These are phyloP conservation scores for Dolichotis patagonum DNA, from an alignment of 2,113 vertebrate genomes.

Conservation along the genomic window DNA sequence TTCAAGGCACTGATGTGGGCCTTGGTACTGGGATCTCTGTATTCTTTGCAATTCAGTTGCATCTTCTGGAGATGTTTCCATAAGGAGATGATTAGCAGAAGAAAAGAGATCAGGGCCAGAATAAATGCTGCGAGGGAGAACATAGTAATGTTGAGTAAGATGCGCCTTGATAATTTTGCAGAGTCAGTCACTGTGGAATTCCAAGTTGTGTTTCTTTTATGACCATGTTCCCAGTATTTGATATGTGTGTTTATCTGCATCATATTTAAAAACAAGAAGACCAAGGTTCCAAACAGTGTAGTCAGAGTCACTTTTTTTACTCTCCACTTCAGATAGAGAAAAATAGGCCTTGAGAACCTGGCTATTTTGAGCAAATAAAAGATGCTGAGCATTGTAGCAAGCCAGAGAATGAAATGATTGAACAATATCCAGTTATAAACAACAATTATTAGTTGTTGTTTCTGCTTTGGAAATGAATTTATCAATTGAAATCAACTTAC, in stretches of 20 bases:
- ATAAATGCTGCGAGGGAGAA: background rate
- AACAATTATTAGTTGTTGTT: background rate
- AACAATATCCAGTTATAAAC: background rate
- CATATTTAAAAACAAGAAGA: constrained; percentile 27
- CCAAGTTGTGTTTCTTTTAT: background rate
- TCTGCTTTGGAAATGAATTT: background rate
- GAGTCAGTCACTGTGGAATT: background rate
- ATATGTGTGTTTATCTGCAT: background rate
- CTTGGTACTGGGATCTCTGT: background rate
- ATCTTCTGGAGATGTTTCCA: background rate
- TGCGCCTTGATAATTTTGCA: background rate
- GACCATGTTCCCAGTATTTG: background rate
- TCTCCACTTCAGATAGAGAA: constrained; percentile 26
- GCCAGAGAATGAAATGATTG: background rate
- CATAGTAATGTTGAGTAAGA: background rate
- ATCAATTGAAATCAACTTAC: background rate
- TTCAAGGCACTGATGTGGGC: constrained; percentile 17
- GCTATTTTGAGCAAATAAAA: background rate
- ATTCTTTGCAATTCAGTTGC: background rate
- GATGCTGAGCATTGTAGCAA: background rate
- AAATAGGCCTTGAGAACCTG: background rate
- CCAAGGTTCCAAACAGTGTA: background rate
- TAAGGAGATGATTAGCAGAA: background rate
- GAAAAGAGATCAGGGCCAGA: background rate
- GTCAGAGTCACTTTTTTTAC: background rate